Evolutionary conservation across 2,113 vertebrate species (phyloP).

Genomic region (Trichomycterus rosablanca): DNA sequence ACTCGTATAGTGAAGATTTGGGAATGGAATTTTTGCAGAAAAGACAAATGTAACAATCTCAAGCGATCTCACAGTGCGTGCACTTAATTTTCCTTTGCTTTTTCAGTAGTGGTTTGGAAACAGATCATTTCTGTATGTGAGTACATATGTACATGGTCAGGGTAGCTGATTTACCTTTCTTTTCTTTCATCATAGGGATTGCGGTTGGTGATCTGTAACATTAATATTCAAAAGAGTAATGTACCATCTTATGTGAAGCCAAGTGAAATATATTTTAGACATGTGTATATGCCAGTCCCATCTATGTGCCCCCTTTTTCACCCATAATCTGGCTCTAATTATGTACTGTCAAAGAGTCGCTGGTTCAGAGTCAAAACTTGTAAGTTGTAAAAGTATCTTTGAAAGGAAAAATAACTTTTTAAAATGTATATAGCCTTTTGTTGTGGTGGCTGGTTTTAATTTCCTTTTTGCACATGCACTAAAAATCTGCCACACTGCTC

Average conservation of each 20-base stretch:
- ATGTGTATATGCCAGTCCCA: conserved; percentile 3
- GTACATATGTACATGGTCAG: too few species aligned
- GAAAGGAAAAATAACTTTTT: too few species aligned
- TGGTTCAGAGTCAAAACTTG: conserved; percentile 41
- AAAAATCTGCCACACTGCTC: conserved; percentile 2
- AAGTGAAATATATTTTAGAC: conserved; percentile 18
- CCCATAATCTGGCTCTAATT: conserved; percentile 22
- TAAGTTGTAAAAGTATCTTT: too few species aligned
- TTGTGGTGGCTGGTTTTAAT: conserved; percentile 50
- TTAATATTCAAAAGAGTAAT: conserved; percentile 1
- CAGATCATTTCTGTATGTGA: neutral
- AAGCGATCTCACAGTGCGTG: too few species aligned
- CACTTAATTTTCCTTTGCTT: neutral
- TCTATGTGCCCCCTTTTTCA: neutral
- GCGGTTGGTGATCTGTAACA: neutral
- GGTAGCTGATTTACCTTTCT: too few species aligned
- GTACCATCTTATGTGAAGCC: neutral
- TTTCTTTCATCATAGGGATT: neutral
- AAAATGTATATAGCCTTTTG: too few species aligned
- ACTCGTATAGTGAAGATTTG: too few species aligned
- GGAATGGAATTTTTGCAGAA: too few species aligned
- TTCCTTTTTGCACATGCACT: conserved; percentile 47
- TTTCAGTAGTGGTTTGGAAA: conserved; percentile 7
- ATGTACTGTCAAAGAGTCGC: conserved; percentile 17
- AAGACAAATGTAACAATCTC: too few species aligned